Conservation (phyloP, 2,888 invertebrate species). For the Andricus quercusramuli region DNA sequence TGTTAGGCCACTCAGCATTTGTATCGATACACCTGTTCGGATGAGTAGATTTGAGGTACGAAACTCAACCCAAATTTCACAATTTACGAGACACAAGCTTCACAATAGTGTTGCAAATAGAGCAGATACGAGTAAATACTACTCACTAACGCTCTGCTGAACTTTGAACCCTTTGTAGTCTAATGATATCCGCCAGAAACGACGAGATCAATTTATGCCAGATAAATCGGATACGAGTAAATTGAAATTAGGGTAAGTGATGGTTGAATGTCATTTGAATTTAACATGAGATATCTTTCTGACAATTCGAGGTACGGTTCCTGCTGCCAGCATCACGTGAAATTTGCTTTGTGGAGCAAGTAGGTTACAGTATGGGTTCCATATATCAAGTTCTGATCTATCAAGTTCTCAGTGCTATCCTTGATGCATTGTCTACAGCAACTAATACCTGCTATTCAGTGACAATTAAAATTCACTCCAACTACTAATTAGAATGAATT, state of each 20-base stretch:
- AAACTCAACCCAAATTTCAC: constrained; percentile 34
- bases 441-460: neutral
- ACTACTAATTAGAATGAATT: neutral
- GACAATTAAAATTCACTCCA: constrained; percentile 31
- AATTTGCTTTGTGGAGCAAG: constrained; percentile 27
- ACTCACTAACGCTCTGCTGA: constrained; percentile 22
- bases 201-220: constrained; percentile 32
- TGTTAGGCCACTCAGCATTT: constrained; percentile 19
- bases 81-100: constrained; percentile 31
- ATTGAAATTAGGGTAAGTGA: constrained; percentile 37
- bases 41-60: constrained; percentile 29
- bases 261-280: constrained; percentile 33
- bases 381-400: constrained; percentile 17
- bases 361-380: constrained; percentile 15
- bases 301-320: constrained; percentile 28
- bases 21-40: constrained; percentile 28
- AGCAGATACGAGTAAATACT: constrained; percentile 39
- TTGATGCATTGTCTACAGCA: constrained; percentile 6
- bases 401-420: constrained; percentile 31
- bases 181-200: constrained; percentile 38
- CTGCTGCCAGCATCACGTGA: constrained; percentile 15
- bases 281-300: constrained; percentile 37
- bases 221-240: constrained; percentile 33
- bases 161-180: constrained; percentile 39
- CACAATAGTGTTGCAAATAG: constrained; percentile 37